Evolutionary conservation across 2,888 invertebrate species (phyloP), one percentile per base, ranked within the genome.

Genomic region (Lucinisca nassula): DNA sequence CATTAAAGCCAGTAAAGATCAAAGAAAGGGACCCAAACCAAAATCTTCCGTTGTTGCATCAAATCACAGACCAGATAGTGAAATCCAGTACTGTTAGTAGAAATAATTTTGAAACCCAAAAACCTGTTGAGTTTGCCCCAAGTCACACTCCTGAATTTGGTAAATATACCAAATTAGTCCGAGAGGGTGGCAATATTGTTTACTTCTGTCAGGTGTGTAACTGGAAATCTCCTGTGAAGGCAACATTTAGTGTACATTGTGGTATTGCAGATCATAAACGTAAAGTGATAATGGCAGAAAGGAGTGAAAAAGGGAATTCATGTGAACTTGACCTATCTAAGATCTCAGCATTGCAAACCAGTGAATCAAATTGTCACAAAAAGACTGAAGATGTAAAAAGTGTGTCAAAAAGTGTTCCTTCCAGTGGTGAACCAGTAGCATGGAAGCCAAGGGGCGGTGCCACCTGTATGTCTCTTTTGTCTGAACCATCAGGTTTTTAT

Each of bases 141-240:
- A 90, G 92, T 80, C 93, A 87, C 73, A 94, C 94, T 0, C 90
- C 92, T 12, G 94, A 94, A 79, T 94, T 94, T 87, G 94, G 94
- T 21, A 93, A 93, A 80, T 94, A 91, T 67, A 94, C 94, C 21
- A 94, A 93, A 78, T 87, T 94, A 10, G 91, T 94, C 4, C 81
- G 94, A 40, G 94, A 94, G 86, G 94, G 94, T 10, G 94, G 94
- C 0, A 94, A 93, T 67, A 93, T 94, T 85, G 93, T 94, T 8
- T 94, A 94, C 74, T 94, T 94, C 79, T 94, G 94, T 86, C 94
- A 94, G 79, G 92, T 93, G 24, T 94, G 94, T 85, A 94, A 94
- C 83, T 93, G 92, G 92, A 94, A 94, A 83, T 93, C 93, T 45
- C 94, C 93, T 67, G 91, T 93, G 8, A 92, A 93, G 77, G 84